A percentile compares a stretch with the other conserved stretches of the same genome.
Evolutionary conservation across 2,113 vertebrate genomes (phyloP).

Genomic region (Nothocercus nigrocapillus): DNA sequence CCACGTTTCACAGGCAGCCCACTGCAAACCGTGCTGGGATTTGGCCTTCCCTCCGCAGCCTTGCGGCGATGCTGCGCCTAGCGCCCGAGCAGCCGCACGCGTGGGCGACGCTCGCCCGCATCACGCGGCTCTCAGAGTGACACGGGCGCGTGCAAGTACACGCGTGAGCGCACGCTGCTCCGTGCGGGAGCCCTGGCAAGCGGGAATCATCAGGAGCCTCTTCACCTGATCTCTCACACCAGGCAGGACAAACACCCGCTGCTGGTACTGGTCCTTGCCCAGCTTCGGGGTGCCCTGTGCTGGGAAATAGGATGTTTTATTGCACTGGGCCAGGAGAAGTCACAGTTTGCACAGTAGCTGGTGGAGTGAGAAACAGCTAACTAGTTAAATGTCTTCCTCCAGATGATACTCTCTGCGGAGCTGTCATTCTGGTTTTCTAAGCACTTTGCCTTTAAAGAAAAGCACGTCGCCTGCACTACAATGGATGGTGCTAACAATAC

Average conservation of each 20-base stretch:
- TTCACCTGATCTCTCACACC: neutral
- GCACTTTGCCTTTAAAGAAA: slow-evolving; percentile 39
- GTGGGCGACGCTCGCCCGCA: neutral
- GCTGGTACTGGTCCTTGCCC: fast-evolving
- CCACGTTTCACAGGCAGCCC: neutral
- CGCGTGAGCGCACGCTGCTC: too few species aligned
- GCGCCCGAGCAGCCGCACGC: neutral
- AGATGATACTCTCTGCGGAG: neutral
- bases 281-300: neutral
- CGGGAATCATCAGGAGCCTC: too few species aligned
- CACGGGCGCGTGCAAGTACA: too few species aligned
- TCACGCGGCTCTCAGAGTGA: too few species aligned
- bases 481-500: slow-evolving; percentile 42
- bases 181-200: too few species aligned
- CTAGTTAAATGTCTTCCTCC: neutral
- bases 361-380: neutral
- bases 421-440: neutral
- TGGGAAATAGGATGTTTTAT: neutral
- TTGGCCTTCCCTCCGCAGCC: fast-evolving
- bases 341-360: neutral
- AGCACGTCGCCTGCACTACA: neutral
- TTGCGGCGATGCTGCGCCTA: neutral
- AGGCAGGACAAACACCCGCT: neutral
- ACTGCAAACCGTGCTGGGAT: fast-evolving
- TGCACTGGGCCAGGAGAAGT: neutral